Conservation (phyloP, 2,888 invertebrate species). For the Drosophila limbata region DNA sequence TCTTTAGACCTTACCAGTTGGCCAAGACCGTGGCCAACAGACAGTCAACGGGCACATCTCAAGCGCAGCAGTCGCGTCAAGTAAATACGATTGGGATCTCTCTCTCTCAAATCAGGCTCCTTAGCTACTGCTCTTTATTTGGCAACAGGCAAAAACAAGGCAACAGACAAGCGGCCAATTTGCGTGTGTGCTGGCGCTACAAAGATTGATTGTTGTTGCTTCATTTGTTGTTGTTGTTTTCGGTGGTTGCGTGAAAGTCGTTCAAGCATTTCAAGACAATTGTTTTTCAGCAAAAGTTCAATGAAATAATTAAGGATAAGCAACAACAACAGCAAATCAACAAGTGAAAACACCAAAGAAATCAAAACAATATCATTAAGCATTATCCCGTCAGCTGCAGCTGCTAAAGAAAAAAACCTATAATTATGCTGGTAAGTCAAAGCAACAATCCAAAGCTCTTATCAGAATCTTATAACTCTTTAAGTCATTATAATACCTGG, state of each 20-base stretch:
- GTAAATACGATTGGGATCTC: constrained; percentile 26
- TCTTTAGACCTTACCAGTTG: constrained; percentile 71
- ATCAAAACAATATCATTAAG: neutral
- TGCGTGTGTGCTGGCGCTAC: constrained; percentile 59
- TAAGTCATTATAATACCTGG: constrained; percentile 41
- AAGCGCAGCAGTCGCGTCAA: constrained; percentile 71
- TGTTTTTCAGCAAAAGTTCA: constrained; percentile 50
- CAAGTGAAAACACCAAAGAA: constrained; percentile 28
- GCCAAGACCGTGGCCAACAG: constrained; percentile 62
- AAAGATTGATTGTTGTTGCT: constrained; percentile 21
- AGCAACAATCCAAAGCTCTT: neutral
- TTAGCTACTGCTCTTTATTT: constrained; percentile 39
- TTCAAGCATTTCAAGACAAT: constrained; percentile 43
- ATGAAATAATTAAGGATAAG: constrained; percentile 69
- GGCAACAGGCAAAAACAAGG: constrained; percentile 26
- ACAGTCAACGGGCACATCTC: constrained; percentile 77
- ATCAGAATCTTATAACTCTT: neutral
- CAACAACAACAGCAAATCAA: neutral
- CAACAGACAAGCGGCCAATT: constrained; percentile 49
- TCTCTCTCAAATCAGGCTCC: constrained; percentile 24
- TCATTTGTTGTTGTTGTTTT: constrained; percentile 9
- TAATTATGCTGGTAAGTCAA: constrained; percentile 55
- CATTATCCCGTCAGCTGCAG: constrained; percentile 14
- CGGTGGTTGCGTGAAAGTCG: constrained; percentile 73
- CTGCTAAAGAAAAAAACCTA: constrained; percentile 9